Evolutionary conservation across 2,797 vertebrate genomes (phyloP).

Genomic region (Chrosomus eos): DNA sequence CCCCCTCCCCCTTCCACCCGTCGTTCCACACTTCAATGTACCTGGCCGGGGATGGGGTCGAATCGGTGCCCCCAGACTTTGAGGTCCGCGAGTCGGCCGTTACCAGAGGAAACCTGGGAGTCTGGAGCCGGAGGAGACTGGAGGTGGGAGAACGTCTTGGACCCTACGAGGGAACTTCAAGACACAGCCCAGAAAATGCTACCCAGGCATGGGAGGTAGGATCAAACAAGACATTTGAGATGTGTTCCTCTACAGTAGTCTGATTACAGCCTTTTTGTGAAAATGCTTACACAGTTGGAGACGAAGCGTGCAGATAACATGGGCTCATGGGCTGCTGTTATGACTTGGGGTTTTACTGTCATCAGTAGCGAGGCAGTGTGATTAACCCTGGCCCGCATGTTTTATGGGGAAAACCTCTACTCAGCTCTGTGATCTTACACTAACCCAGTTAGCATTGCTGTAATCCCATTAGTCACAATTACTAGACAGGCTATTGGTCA

Average conservation of each 20-base stretch:
- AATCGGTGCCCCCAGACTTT: constrained; percentile 87
- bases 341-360: constrained; percentile 18
- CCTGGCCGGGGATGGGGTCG: constrained; percentile 77
- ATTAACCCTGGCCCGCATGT: constrained; percentile 34
- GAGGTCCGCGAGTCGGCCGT: constrained; percentile 89
- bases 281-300: constrained; percentile 13
- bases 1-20: constrained; percentile 81
- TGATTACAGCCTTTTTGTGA: constrained; percentile 26
- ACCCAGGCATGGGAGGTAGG: constrained; percentile 92
- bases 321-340: neutral
- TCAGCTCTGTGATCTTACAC: constrained; percentile 22
- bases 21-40: constrained; percentile 82
- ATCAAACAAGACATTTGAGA: constrained; percentile 3
- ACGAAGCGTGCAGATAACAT: neutral
- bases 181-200: constrained; percentile 78
- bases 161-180: constrained; percentile 88
- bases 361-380: constrained; percentile 11
- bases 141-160: constrained; percentile 90
- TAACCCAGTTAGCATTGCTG: constrained; percentile 22
- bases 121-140: constrained; percentile 92
- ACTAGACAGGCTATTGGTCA: constrained; percentile 39
- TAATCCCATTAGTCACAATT: constrained; percentile 56
- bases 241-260: neutral
- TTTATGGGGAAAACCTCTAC: constrained; percentile 33
- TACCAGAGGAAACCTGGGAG: constrained; percentile 83